Base-by-base conservation (phyloP, 2,113 vertebrate genomes). In the Nothobranchius furzeri region DNA sequence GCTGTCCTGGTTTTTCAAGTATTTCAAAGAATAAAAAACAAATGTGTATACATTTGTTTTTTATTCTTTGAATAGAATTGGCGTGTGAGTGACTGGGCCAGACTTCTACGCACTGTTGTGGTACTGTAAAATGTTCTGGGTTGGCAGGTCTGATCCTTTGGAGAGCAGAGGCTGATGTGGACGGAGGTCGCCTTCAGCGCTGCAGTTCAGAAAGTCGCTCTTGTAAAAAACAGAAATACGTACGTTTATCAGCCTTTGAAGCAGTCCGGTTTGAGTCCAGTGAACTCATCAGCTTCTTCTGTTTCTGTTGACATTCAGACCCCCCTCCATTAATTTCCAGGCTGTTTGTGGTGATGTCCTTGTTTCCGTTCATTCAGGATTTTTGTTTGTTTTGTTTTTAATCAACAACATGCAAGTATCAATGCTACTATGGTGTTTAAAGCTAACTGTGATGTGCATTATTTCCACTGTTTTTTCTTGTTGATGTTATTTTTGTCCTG, bases 391-490 rank as follows among this genome's bases (percentile, higher is more conserved):
- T 60, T 65, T 78, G 30, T 30, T 82, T 78, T 77, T 37, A 7
- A 60, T 60, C 55, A 40, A 78, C 80, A 78, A 84, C 84, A 83
- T 86, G 82, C 81, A 87, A 90, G 65, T 87, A 81, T 88, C 85
- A 86, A 88, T 73, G 58, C 82, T 87, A 82, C 80, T 88, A 83
- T 87, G 80, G 76, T 90, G 85, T 91, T 71, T 83, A 82, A 93
- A 90, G 86, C 92, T 90, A 92, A 89, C 86, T 94, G 91, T 96
- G 93, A 90, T 95, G 92, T 95, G 93, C 92, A 91, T 92, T 93
- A 86, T 87, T 91, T 86, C 74, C 77, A 75, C 37, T 40, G 37
- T 92, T 90, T 89, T 90, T 84, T 81, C 90, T 90, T 87, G 91
- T 91, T 92, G 69, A 49, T 70, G 50, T 88, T 91, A 70, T 91